phyloP scores from a whole-genome alignment of 2,113 vertebrate species.

The Propithecus coquereli region DNA sequence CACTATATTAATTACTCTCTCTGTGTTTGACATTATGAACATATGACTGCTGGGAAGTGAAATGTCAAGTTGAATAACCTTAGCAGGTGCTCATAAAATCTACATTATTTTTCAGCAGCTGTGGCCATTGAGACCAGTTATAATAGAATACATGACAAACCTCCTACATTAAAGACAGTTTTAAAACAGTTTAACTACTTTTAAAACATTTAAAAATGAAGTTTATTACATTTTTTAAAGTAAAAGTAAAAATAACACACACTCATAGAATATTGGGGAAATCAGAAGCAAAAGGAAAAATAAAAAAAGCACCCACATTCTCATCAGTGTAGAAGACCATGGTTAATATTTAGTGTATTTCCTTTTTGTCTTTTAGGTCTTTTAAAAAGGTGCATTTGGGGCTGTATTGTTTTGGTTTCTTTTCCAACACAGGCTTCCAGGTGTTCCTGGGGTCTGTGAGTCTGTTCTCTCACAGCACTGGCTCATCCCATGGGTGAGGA shows the following conservation, averaged over 20 bases:
- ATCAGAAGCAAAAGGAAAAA: not conserved
- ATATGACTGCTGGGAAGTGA: not conserved
- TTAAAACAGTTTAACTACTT: not conserved
- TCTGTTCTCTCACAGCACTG: not conserved
- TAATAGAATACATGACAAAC: not conserved
- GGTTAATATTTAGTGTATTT: not conserved
- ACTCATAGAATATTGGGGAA: not conserved
- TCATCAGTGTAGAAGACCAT: not conserved
- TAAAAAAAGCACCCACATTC: not conserved
- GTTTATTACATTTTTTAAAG: not conserved
- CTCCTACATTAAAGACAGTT: not conserved
- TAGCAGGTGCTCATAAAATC: not conserved
- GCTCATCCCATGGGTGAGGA: not conserved
- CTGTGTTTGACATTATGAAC: not conserved
- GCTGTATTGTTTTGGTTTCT: not conserved
- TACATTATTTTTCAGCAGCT: not conserved
- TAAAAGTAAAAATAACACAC: not conserved
- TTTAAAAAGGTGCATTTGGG: not conserved
- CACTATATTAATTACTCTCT: not conserved
- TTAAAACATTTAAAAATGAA: slow-evolving; percentile 11
- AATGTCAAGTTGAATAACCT: not conserved
- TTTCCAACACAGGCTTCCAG: not conserved
- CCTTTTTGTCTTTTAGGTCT: not conserved
- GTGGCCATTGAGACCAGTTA: not conserved
- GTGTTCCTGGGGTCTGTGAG: not conserved